Evolutionary conservation across 2,888 invertebrate species (phyloP), one percentile per base, ranked within the genome.

Genomic region (Aspidiotus destructor): DNA sequence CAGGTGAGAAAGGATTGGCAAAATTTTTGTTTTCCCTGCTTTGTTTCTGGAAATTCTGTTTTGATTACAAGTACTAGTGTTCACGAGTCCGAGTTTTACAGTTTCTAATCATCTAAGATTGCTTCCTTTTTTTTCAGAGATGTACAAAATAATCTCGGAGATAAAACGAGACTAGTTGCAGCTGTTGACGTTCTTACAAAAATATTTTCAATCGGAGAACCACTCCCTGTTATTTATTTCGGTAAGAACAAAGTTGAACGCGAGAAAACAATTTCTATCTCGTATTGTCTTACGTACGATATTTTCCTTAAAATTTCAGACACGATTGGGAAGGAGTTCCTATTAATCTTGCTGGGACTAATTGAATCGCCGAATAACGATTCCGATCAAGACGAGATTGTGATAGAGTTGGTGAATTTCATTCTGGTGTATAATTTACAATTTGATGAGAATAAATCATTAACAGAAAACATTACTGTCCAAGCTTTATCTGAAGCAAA

Each of bases 351-450:
- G 41, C 41, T 69, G 42, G 15, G 62, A 6, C 16, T 69, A 40
- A 69, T 69, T 44, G 69, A 69, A 69, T 41, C 42, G 9, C 55
- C 61, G 6, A 52, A 58, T 1, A 61, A 68, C 42, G 61, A 61
- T 42, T 54, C 60, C n/a, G 90, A 92, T 74, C 83, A 88, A 70
- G 89, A 90, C 70, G 92, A 93, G 74, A 85, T 88, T 75, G 86
- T 93, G 63, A 87, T 90, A 0, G 93, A 96, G 75, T 89, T 93
- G 75, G 81, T 95, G 67, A 88, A 89, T 70, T 79, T 95, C 57
- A 81, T 95, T 57, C 81, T 96, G 48, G 88, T 94, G 0, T 93
- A 89, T 77, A 96, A 96, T 79, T 81, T 95, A 54, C 95, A 96
- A 78, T 94, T 93, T 76, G 28, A 58, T 28, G 48, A 52, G 28